A percentile compares a stretch with the other conserved stretches of the same genome.
Conservation (phyloP, 2,797 vertebrate genomes). For the Toxotes lorentzi region DNA sequence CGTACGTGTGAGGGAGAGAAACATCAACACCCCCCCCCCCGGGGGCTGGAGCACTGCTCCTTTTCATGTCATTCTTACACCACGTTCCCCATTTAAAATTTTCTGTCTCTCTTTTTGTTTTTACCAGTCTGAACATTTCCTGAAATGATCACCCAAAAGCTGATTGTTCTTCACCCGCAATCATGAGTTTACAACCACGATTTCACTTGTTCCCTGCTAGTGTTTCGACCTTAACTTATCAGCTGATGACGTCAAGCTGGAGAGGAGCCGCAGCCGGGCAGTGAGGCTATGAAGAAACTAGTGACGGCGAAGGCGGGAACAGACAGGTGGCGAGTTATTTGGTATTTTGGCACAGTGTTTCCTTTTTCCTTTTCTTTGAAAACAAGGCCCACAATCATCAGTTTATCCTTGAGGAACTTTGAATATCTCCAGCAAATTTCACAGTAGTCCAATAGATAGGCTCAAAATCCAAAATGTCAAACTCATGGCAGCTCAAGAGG, state of each 20-base stretch:
- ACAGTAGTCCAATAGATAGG: not conserved
- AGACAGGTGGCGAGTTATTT: constrained; percentile 32
- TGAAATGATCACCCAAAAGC: not conserved
- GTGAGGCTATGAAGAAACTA: constrained; percentile 10
- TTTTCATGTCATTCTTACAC: constrained; percentile 2
- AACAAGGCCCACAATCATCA: constrained; percentile 1
- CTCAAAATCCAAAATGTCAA: not conserved
- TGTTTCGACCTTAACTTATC: constrained; percentile 22
- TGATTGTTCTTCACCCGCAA: not conserved
- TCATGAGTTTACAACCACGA: not conserved
- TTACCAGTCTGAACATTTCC: not conserved
- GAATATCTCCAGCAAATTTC: not conserved
- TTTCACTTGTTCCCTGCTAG: not conserved
- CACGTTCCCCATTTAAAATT: not conserved
- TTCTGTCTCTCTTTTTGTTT: not conserved
- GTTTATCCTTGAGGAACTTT: no score
- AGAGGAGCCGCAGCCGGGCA: constrained; percentile 27
- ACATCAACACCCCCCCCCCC: constrained; percentile 4
- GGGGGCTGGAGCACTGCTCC: not conserved
- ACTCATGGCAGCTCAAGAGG: not conserved
- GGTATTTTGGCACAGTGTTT: constrained; percentile 32
- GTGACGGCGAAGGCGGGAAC: constrained; percentile 7
- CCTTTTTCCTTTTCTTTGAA: constrained; percentile 12
- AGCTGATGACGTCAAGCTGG: constrained; percentile 34
- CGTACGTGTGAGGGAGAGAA: constrained; percentile 6